Evolutionary conservation across 37 sponge, comb jelly and placozoan genomes (phyloP), one percentile per base, ranked within the genome.

Genomic region (Tethya wilhelma): DNA sequence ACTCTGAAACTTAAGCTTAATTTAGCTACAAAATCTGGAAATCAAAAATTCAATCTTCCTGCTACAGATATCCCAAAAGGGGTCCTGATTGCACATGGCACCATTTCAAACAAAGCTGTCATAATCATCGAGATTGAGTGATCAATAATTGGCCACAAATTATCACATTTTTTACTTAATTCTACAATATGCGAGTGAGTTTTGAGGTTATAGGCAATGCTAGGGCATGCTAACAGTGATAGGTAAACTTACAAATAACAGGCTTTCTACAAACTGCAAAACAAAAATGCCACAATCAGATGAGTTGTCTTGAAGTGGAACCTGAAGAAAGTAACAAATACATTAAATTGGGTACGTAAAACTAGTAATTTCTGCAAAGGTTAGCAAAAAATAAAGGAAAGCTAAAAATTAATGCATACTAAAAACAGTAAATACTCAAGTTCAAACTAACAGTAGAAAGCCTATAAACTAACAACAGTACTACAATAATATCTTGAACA

Each of bases 251-350:
- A n/a, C n/a, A n/a, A n/a, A n/a, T n/a, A n/a, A n/a, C 19, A 97
- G 84, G 29, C 77, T 88, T 73, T 97, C 92, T 33, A 91, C 77
- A 67, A 85, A 97, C 56, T 93, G 93, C 46, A 97, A 63, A 4
- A 97, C 59, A 59, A 81, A 97, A 5, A 97, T 60, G 2, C 97
- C 97, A 83, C 97, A 97, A 60, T 97, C 97, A 17, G 82, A 93
- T 25, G 76, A 82, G 83, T 97, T 97, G 46, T 84, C 62, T 58
- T 97, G 97, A 0, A 80, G 74, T n/a, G 87, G 94, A 17, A 86
- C 77, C 93, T 93, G 78, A 58, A 44, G 5, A 29, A 60, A 75
- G 4, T 44, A 8, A 6, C n/a, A n/a, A n/a, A 49, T 19, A 14
- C n/a, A n/a, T n/a, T n/a, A n/a, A n/a, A n/a, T n/a, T n/a, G n/a